Evolutionary conservation across 2,113 vertebrate genomes (phyloP).

Genomic region (Theristicus caerulescens): DNA sequence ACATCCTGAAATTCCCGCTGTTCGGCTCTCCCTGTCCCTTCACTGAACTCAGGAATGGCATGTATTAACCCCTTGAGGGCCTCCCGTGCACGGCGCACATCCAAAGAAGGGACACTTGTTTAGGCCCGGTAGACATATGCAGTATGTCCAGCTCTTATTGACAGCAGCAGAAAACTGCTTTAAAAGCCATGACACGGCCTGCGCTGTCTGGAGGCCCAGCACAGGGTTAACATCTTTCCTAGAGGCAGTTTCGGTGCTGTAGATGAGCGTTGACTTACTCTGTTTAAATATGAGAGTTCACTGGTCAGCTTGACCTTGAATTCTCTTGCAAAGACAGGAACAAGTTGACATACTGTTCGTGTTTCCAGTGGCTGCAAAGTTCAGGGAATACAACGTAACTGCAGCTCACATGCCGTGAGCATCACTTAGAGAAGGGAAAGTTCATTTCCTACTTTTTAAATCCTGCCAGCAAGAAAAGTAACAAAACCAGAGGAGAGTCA

Average conservation of each 20-base stretch:
- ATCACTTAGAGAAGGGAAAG: conserved; percentile 35
- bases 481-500: background rate
- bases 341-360: conserved; percentile 19
- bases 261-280: background rate
- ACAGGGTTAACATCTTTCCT: conserved; percentile 40
- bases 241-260: background rate
- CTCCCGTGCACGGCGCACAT: background rate
- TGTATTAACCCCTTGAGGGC: conserved; percentile 75
- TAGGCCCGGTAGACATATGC: background rate
- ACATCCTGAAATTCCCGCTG: conserved; percentile 80
- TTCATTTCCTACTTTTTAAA: conserved; percentile 43
- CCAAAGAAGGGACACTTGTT: conserved; percentile 41
- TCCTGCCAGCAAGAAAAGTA: background rate
- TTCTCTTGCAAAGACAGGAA: conserved; percentile 41
- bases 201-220: background rate
- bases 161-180: background rate
- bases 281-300: conserved; percentile 37
- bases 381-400: conserved; percentile 2
- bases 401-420: background rate
- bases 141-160: background rate
- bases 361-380: conserved; percentile 54
- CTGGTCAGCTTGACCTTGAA: conserved; percentile 63
- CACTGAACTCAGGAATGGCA: conserved; percentile 79
- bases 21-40: conserved; percentile 76
- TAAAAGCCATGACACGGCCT: background rate